Conservation (phyloP, 2,113 vertebrate species). For the Dasypus novemcinctus region DNA sequence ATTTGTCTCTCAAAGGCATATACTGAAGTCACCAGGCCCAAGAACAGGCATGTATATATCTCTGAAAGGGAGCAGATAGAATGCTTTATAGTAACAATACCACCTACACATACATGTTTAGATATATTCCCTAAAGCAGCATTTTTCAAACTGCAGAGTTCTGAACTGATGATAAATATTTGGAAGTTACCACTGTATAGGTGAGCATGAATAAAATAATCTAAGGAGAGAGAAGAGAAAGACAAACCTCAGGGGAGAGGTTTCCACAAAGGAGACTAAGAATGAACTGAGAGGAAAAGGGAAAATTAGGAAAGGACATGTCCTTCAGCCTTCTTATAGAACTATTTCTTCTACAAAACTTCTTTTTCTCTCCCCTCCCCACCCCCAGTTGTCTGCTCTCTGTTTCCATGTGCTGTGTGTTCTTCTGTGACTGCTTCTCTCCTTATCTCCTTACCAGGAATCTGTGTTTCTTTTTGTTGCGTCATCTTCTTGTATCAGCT, state of each 20-base stretch:
- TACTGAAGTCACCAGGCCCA: not conserved
- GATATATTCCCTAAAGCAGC: not conserved
- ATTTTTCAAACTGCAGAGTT: not conserved
- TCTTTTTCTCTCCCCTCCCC: no score
- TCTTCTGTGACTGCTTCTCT: no score
- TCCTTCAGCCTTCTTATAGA: not conserved
- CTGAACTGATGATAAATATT: slow-evolving; percentile 14
- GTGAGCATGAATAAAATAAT: not conserved
- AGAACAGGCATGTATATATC: not conserved
- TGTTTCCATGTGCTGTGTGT: no score
- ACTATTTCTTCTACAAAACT: not conserved
- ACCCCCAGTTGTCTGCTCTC: no score
- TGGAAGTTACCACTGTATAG: not conserved
- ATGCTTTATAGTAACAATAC: not conserved
- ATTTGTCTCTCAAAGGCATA: not conserved
- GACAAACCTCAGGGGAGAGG: not conserved
- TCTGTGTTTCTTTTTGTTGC: no score
- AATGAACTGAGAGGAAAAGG: not conserved
- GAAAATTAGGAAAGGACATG: not conserved
- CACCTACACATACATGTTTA: not conserved
- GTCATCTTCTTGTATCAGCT: no score
- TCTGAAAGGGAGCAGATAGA: not conserved
- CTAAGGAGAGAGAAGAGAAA: not conserved
- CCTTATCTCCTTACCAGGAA: no score
- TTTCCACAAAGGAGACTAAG: not conserved